These are phyloP conservation scores for Drosophila ezoana DNA, from an alignment of 2,888 invertebrate genomes.

Conservation along the genomic window DNA sequence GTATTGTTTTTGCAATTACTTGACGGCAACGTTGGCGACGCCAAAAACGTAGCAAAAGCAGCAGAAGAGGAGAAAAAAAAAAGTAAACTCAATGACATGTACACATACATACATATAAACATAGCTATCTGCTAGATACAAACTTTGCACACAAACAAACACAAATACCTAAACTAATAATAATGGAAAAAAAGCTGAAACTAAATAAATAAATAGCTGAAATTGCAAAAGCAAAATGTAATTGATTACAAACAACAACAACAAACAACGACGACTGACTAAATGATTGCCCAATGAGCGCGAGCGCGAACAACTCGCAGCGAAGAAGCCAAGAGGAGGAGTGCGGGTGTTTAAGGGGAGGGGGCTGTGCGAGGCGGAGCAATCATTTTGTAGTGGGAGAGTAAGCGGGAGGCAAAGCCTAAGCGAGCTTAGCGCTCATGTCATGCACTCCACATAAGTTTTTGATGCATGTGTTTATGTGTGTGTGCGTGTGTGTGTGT, in stretches of 20 bases:
- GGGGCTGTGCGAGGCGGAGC: not conserved
- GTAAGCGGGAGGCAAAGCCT: slow-evolving; percentile 45
- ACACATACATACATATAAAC: slow-evolving; percentile 32
- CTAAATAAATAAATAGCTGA: slow-evolving; percentile 81
- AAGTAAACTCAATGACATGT: slow-evolving; percentile 66
- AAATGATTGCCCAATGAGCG: slow-evolving; percentile 80
- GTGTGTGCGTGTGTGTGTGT: slow-evolving; percentile 8
- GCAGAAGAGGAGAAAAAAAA: slow-evolving; percentile 54
- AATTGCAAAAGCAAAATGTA: slow-evolving; percentile 81
- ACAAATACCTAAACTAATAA: slow-evolving; percentile 68
- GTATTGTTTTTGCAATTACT: slow-evolving; percentile 81
- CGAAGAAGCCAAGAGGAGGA: slow-evolving; percentile 20
- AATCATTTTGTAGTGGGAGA: slow-evolving; percentile 13
- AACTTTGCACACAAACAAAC: slow-evolving; percentile 42
- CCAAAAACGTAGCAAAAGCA: slow-evolving; percentile 58
- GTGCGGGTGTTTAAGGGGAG: not conserved
- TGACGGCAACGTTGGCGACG: slow-evolving; percentile 37
- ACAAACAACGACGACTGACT: slow-evolving; percentile 55
- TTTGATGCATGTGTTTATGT: slow-evolving; percentile 28
- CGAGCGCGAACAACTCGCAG: slow-evolving; percentile 51
- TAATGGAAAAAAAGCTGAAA: slow-evolving; percentile 75
- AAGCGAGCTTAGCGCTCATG: slow-evolving; percentile 74
- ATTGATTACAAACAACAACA: slow-evolving; percentile 72
- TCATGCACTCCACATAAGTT: slow-evolving; percentile 76
- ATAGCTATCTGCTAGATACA: slow-evolving; percentile 74